Evolutionary conservation across 2,113 vertebrate genomes (phyloP).

Genomic region (Tinamus guttatus): DNA sequence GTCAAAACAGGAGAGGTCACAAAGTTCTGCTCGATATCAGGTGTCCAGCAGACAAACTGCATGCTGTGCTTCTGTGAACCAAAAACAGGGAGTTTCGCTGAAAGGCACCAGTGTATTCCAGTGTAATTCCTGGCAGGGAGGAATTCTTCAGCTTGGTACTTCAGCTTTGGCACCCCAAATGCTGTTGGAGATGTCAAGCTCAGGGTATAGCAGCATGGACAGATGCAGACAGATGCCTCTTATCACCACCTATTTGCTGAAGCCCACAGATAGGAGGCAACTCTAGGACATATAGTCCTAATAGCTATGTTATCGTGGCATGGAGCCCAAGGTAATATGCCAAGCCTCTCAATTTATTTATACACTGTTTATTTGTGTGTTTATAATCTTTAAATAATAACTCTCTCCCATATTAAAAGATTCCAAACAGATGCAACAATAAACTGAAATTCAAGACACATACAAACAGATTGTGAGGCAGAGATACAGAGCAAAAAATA

Average conservation of each 20-base stretch:
- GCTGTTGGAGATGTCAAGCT: not conserved
- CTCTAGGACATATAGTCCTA: not conserved
- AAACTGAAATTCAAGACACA: constrained; percentile 26
- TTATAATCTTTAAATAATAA: constrained; percentile 1
- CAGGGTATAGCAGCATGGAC: not conserved
- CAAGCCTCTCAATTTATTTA: not conserved
- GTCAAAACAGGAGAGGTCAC: not conserved
- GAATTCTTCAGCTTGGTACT: not conserved
- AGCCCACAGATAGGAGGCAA: not conserved
- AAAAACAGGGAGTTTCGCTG: not conserved
- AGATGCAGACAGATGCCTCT: not conserved
- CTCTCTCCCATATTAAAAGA: not conserved
- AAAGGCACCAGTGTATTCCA: not conserved
- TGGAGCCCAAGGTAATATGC: not conserved
- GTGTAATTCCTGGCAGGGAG: not conserved
- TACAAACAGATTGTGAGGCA: constrained; percentile 29
- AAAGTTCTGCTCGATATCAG: not conserved
- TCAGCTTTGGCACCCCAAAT: not conserved
- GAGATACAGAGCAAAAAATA: not conserved
- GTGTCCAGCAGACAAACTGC: not conserved
- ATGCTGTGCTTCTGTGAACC: accelerated
- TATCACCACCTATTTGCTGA: not conserved
- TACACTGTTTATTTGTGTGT: not conserved
- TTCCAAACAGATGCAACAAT: constrained; percentile 27
- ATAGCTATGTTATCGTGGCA: not conserved